These are phyloP conservation scores for Protomyctophum bolini DNA, from an alignment of 2,113 vertebrate species.

Conservation along the genomic window DNA sequence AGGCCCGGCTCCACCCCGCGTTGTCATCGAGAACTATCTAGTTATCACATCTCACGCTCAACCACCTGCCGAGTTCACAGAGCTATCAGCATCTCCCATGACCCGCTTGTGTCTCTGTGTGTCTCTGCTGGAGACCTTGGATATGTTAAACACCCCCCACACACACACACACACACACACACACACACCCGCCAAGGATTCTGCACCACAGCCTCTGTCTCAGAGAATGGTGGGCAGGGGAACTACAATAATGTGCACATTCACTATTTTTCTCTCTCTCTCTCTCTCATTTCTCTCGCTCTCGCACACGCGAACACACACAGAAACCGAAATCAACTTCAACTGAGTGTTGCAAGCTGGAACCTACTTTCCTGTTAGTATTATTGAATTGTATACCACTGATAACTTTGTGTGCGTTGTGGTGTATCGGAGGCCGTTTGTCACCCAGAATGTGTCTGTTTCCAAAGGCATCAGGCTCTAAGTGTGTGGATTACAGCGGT, in stretches of 20 bases:
- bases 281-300: too few species aligned
- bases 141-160: constrained; percentile 78
- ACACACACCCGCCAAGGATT: constrained; percentile 43
- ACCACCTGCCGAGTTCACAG: constrained; percentile 80
- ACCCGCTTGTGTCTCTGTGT: constrained; percentile 64
- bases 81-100: constrained; percentile 66
- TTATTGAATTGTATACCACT: constrained; percentile 24
- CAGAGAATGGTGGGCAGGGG: constrained; percentile 47
- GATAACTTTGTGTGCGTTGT: constrained; percentile 33
- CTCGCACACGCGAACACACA: neutral
- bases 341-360: constrained; percentile 21
- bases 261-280: neutral
- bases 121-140: constrained; percentile 78
- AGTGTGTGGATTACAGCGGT: constrained; percentile 77
- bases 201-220: constrained; percentile 35
- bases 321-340: neutral
- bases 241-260: neutral
- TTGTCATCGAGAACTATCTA: constrained; percentile 76
- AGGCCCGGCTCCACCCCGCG: constrained; percentile 55
- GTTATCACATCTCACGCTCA: constrained; percentile 78
- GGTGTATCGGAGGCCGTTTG: constrained; percentile 54
- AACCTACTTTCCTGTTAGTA: constrained; percentile 31
- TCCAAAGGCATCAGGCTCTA: constrained; percentile 67
- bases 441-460: constrained; percentile 56
- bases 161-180: too few species aligned